phyloP scores from a whole-genome alignment of 2,888 invertebrate species.

The Conus canariensis region DNA sequence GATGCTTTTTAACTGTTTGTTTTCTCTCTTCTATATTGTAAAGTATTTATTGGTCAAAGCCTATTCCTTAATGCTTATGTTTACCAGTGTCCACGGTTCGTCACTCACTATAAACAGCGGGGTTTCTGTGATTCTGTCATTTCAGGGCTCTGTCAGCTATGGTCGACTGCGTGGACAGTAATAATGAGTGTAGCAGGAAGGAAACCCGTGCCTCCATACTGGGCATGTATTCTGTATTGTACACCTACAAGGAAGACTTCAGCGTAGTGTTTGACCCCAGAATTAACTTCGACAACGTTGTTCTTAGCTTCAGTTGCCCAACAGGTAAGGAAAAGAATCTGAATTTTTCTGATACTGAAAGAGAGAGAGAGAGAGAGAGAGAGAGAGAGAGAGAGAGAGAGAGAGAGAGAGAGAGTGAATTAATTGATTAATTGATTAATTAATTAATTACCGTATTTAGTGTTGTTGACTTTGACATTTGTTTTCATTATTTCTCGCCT shows the following conservation, averaged over 20 bases:
- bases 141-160: not conserved
- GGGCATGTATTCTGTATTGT: not conserved
- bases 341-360: not conserved
- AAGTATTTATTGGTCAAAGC: no score
- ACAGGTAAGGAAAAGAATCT: not conserved
- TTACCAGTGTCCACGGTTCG: no score
- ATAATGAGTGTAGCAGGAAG: not conserved
- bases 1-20: no score
- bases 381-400: no score
- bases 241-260: not conserved
- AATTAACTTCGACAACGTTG: conserved; percentile 13
- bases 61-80: not conserved
- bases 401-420: no score
- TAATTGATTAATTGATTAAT: no score
- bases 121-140: not conserved
- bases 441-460: no score
- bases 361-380: no score
- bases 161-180: not conserved
- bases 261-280: not conserved
- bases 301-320: not conserved
- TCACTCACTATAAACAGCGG: not conserved
- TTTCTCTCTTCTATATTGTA: no score
- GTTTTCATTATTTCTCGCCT: not conserved
- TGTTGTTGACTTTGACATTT: no score
- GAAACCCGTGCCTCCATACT: not conserved